Evolutionary conservation across 2,888 invertebrate species (phyloP), one percentile per base, ranked within the genome.

Genomic region (Amblyjoppa fuscipennis): DNA sequence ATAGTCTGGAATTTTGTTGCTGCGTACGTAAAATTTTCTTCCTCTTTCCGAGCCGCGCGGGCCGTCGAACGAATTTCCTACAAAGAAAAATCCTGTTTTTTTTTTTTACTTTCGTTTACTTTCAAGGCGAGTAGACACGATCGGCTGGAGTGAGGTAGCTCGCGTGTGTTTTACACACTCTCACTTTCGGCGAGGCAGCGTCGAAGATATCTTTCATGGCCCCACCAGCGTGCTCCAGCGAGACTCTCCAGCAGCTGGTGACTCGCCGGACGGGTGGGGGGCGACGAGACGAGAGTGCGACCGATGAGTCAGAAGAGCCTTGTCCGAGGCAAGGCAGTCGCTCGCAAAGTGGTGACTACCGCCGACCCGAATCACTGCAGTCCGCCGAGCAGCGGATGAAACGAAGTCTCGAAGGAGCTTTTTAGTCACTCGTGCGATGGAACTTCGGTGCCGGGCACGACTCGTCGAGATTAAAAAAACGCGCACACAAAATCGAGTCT

Each of bases 211-310:
- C 59, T 59, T 59, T 3, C 25, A 25, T 11, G 25, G 61, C 31
- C 61, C 64, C 64, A 64, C 64, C 64, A 31, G 20, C 68, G 68
- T 38, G 68, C 49, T 77, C 75, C 69, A 53, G 68, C 74, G 64
- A 45, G 59, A 56, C 56, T 74, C 78, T 81, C 70, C 85, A 81
- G 85, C 85, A 74, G 85, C 85, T 85, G 81, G 85, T 75, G 49
- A 78, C 78, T 53, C 64, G 69, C 2, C 59, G 61, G 20, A 61
- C 20, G 38, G 78, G 59, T 45, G 51, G 82, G 76, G 45, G 66
- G 20, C 20, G 28, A 56, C 73, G 64, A 80, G 25, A 76, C 66
- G 76, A 53, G 31, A 61, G 64, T 34, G 31, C 64, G 34, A n/a
- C 31, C n/a, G 77, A 56, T 77, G 77, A 77, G 77, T 77, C 77